Evolutionary conservation across 2,888 invertebrate species (phyloP), one percentile per base, ranked within the genome.

Genomic region (Stenurella melanura): DNA sequence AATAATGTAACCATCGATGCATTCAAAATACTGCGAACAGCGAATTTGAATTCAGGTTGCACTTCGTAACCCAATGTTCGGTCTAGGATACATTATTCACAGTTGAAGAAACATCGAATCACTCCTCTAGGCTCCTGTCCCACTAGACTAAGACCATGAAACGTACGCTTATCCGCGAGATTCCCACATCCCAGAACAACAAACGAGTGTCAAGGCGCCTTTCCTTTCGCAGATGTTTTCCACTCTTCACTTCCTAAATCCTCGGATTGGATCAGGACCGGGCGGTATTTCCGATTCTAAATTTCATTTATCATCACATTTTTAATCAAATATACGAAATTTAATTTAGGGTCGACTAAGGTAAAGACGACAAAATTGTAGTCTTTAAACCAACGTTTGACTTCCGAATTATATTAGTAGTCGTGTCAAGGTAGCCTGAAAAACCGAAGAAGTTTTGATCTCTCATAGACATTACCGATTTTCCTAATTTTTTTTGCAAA

Each of bases 171-270:
- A 58, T 58, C 21, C 58, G 18, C 21, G 21, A 58, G 58, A 60
- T 71, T 54, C 54, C 50, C 26, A 50, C 50, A 50, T 71, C 61
- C 58, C 60, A 61, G 57, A 19, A 15, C 58, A 42, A 66, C 73
- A 66, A 73, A 73, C 66, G 57, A 66, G 54, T 66, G 66, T 73
- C 73, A 58, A 73, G 71, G 15, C 34, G 56, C 18, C 38, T 34
- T 34, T 18, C n/a, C 15, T 21, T 11, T n/a, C 26, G 63, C 64
- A 34, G 72, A 63, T 73, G 64, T 17, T 73, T 57, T 18, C 72
- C 34, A 30, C 34, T 71, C 63, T 9, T 19, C 64, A 19, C 34
- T 56, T 17, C 11, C n/a, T 30, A 30, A 73, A 54, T 64, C 64
- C 30, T 38, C 63, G n/a, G n/a, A 17, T n/a, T 21, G 11, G 15